Conservation (phyloP, 2,797 vertebrate species). For the Thalassophryne amazonica region DNA sequence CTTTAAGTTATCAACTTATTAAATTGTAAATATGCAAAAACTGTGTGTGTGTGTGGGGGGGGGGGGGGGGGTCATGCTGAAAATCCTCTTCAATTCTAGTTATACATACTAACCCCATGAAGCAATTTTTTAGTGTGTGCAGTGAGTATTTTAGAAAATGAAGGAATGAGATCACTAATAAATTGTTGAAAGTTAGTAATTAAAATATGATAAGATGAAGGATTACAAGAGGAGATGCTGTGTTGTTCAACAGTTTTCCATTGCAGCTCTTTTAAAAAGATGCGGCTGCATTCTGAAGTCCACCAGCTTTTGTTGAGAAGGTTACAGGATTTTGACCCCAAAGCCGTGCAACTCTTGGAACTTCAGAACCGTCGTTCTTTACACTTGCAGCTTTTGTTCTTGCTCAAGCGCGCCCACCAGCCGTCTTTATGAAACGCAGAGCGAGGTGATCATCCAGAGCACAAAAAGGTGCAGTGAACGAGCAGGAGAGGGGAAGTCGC, state of each 20-base stretch:
- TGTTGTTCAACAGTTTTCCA: background rate
- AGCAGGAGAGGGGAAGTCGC: slow-evolving; percentile 58
- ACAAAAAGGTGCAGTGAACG: slow-evolving; percentile 35
- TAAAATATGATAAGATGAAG: background rate
- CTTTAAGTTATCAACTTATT: too few relatives aligned
- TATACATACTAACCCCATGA: too few relatives aligned
- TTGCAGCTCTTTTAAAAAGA: slow-evolving; percentile 3
- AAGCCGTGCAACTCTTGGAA: slow-evolving; percentile 17
- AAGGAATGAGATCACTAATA: too few relatives aligned
- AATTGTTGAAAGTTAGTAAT: too few relatives aligned
- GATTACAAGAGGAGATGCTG: background rate
- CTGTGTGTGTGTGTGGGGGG: too few relatives aligned
- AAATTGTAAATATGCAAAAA: too few relatives aligned
- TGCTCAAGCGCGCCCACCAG: slow-evolving; percentile 34
- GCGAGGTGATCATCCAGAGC: slow-evolving; percentile 27
- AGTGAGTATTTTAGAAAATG: too few relatives aligned
- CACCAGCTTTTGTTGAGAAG: slow-evolving; percentile 30
- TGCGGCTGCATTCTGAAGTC: background rate
- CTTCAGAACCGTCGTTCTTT: slow-evolving; percentile 17
- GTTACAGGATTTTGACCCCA: slow-evolving; percentile 28
- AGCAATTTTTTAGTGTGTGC: too few relatives aligned
- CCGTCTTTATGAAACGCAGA: slow-evolving; percentile 17
- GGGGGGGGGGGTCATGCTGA: too few relatives aligned
- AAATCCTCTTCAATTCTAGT: too few relatives aligned
- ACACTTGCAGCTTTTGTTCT: slow-evolving; percentile 50